These are phyloP conservation scores for Myathropa florea DNA, from an alignment of 2,888 invertebrate genomes.

Conservation along the genomic window DNA sequence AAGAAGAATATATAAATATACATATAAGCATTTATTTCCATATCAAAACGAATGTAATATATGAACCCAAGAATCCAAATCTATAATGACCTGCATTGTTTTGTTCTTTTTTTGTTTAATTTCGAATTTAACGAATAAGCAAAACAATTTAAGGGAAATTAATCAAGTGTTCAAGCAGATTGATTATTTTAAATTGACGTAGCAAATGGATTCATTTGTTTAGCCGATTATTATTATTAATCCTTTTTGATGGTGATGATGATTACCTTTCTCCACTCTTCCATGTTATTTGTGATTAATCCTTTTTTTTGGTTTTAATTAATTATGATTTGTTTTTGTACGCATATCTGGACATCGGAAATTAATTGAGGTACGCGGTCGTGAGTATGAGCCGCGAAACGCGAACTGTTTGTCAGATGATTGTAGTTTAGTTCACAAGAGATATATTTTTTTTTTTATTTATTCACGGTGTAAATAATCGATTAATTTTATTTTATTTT, in stretches of 20 bases:
- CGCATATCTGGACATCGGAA: conserved; percentile 22
- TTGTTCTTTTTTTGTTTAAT: neutral
- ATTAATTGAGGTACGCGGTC: neutral
- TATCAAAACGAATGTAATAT: conserved; percentile 46
- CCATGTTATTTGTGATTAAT: conserved; percentile 66
- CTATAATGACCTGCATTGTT: conserved; percentile 30
- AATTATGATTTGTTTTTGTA: conserved; percentile 6
- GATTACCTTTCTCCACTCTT: conserved; percentile 47
- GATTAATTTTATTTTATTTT: conserved; percentile 9
- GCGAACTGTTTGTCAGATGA: neutral
- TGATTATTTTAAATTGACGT: conserved; percentile 8
- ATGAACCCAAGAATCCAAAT: neutral
- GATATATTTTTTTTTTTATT: conserved; percentile 22
- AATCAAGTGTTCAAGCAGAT: neutral
- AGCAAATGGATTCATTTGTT: conserved; percentile 12
- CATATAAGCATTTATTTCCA: conserved; percentile 51
- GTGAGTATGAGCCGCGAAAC: neutral
- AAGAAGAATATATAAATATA: conserved; percentile 1
- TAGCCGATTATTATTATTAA: neutral
- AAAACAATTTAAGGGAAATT: neutral
- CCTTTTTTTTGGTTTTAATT: conserved; percentile 18
- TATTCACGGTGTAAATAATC: conserved; percentile 48
- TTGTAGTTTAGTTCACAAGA: neutral
- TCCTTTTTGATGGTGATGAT: conserved; percentile 17
- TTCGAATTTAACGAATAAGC: neutral